Conservation (phyloP, 2,113 vertebrate species). For the Scytalopus superciliaris region DNA sequence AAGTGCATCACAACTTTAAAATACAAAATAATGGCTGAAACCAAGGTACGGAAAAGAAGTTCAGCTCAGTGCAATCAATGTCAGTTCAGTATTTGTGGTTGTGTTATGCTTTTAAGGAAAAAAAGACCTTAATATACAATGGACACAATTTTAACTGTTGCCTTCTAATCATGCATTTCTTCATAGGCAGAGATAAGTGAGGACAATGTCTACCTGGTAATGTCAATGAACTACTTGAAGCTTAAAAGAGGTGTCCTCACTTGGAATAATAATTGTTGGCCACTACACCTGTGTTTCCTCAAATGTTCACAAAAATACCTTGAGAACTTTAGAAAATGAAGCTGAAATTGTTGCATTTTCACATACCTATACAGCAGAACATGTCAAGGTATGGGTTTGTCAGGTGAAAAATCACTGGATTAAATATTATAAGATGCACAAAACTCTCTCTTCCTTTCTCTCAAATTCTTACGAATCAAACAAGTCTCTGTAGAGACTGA, state of each 20-base stretch:
- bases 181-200: not conserved
- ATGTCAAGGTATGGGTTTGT: not conserved
- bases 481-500: not conserved
- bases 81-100: not conserved
- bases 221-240: not conserved
- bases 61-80: not conserved
- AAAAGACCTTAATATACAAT: accelerated
- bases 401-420: not conserved
- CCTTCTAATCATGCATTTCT: not conserved
- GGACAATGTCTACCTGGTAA: not conserved
- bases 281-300: not conserved
- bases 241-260: not conserved
- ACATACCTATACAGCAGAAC: not conserved
- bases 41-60: not conserved
- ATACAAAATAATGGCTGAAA: not conserved
- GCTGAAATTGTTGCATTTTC: not conserved
- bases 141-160: not conserved
- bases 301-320: not conserved
- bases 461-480: not conserved
- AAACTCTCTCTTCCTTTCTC: not conserved
- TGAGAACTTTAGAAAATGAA: constrained; percentile 8
- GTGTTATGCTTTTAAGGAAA: not conserved
- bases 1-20: not conserved
- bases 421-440: not conserved
- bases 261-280: not conserved